Conservation (phyloP, 2,113 vertebrate genomes). For the Phodopus roborovskii region DNA sequence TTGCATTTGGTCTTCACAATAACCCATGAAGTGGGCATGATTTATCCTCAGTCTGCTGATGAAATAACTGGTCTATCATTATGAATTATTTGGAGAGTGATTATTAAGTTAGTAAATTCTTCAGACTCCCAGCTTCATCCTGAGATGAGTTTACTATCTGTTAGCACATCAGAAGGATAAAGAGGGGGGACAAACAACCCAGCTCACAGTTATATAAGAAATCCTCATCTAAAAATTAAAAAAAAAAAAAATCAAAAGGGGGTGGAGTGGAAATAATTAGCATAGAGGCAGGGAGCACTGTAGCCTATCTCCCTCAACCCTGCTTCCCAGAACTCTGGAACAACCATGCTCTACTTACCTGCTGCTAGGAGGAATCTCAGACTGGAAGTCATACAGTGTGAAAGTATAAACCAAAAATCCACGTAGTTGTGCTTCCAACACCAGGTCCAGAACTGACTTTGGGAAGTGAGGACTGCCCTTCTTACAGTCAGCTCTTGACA, state of each 20-base stretch:
- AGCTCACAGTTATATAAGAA: slow-evolving; percentile 54
- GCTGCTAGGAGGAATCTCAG: slow-evolving; percentile 24
- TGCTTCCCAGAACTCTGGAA: slow-evolving; percentile 15
- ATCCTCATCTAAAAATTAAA: neutral
- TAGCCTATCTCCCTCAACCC: slow-evolving; percentile 17
- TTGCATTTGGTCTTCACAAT: slow-evolving; percentile 39
- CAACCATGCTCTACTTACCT: neutral
- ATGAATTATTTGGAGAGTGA: slow-evolving; percentile 57
- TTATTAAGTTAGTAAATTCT: slow-evolving; percentile 64
- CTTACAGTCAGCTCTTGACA: slow-evolving; percentile 49
- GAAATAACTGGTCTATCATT: slow-evolving; percentile 49
- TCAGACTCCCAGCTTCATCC: slow-evolving; percentile 33
- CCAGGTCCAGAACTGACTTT: slow-evolving; percentile 38
- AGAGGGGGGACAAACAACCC: neutral
- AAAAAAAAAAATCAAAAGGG: slow-evolving; percentile 22
- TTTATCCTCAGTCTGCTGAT: slow-evolving; percentile 51
- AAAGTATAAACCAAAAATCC: slow-evolving; percentile 35
- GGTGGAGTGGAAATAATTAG: slow-evolving; percentile 57
- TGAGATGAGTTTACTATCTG: slow-evolving; percentile 24
- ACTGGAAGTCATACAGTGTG: neutral
- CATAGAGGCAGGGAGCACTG: slow-evolving; percentile 6
- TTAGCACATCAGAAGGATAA: slow-evolving; percentile 20
- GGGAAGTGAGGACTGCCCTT: slow-evolving; percentile 46
- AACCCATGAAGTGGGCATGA: neutral
- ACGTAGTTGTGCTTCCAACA: neutral